Percentiles rank a stretch among this genome's conserved stretches.
Evolutionary conservation across 2,113 vertebrate species (phyloP).

Genomic region (Nestor notabilis): DNA sequence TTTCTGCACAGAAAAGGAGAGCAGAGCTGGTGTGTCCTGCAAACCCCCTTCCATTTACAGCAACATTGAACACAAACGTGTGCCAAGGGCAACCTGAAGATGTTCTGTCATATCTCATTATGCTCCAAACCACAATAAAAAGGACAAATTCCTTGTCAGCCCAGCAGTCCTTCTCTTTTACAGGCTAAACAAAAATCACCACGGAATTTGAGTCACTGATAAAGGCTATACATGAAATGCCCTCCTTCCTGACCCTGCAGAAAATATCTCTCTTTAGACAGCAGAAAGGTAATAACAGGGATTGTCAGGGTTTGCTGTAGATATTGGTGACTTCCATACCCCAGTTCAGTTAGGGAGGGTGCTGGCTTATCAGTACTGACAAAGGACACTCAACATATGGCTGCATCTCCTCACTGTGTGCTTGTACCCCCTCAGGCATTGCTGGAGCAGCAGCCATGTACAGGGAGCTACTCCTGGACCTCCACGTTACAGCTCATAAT

Average conservation of each 20-base stretch:
- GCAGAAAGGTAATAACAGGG: background rate
- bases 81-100: constrained; percentile 40
- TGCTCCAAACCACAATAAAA: background rate
- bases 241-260: background rate
- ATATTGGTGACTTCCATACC: accelerated
- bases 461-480: background rate
- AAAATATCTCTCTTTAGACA: background rate
- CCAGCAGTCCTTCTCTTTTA: background rate
- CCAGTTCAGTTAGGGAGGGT: background rate
- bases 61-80: constrained; percentile 20
- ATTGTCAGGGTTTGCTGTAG: background rate
- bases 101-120: constrained; percentile 36
- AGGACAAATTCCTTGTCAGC: background rate
- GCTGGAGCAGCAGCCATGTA: background rate
- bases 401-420: background rate
- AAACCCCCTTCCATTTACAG: background rate
- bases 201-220: background rate
- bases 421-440: background rate
- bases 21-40: background rate
- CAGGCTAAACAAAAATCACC: background rate
- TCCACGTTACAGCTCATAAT: background rate
- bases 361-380: background rate
- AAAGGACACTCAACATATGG: accelerated
- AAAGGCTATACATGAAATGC: background rate
- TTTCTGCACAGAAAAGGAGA: background rate